Percentiles rank a stretch among this genome's conserved stretches.
phyloP scores from a whole-genome alignment of 2,797 vertebrate species.

The Mus spretus region DNA sequence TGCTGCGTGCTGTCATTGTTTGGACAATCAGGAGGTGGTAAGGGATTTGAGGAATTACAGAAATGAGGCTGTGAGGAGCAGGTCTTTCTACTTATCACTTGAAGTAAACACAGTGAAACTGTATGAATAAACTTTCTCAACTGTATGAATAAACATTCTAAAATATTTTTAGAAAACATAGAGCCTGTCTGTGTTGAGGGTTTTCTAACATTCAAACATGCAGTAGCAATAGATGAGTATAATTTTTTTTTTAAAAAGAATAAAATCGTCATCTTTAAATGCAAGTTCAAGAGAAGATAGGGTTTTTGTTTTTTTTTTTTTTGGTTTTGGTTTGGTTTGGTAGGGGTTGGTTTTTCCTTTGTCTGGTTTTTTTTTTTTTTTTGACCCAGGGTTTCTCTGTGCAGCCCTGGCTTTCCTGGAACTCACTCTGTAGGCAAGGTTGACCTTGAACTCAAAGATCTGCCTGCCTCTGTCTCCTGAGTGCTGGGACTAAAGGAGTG shows the following conservation, averaged over 20 bases:
- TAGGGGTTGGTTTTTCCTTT: no score
- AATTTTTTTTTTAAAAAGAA: neutral
- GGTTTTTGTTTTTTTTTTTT: no score
- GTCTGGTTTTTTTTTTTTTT: no score
- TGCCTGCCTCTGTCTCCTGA: neutral
- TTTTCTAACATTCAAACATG: conserved; percentile 32
- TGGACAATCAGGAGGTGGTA: neutral
- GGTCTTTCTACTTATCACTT: neutral
- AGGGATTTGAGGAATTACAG: neutral
- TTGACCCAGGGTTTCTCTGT: neutral
- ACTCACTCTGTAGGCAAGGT: neutral
- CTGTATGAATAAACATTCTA: conserved; percentile 57
- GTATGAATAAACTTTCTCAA: neutral
- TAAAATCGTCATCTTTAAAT: no score
- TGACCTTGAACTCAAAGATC: neutral
- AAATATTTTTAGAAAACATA: neutral
- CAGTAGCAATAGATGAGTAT: conserved; percentile 12
- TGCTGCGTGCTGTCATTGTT: neutral
- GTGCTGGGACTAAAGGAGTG: neutral
- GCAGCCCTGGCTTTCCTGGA: neutral
- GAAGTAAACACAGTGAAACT: neutral
- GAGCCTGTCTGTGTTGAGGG: neutral
- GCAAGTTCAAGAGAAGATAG: no score
- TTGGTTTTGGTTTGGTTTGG: no score
- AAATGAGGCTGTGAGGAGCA: neutral